phyloP scores from a whole-genome alignment of 2,888 invertebrate species.

The Gordius sp. region DNA sequence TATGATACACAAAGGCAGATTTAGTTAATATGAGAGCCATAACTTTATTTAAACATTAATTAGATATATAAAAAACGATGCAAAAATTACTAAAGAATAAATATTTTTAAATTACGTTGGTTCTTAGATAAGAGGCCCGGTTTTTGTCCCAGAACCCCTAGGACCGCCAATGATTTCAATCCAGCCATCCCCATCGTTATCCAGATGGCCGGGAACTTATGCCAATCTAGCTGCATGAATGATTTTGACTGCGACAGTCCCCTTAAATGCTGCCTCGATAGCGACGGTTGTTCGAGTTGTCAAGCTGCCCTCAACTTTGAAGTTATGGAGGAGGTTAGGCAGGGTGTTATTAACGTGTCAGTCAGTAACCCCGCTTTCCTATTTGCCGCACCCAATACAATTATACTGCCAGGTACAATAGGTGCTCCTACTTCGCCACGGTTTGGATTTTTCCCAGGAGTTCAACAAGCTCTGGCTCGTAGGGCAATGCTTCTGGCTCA shows the following conservation, averaged over 20 bases:
- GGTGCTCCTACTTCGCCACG: not conserved
- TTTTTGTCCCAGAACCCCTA: not conserved
- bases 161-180: not conserved
- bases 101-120: no score
- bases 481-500: no score
- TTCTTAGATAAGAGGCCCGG: conserved; percentile 2
- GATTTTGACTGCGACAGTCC: not conserved
- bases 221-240: not conserved
- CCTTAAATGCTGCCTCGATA: not conserved
- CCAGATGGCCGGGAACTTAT: not conserved
- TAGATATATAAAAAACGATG: not conserved
- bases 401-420: not conserved
- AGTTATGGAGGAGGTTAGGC: not conserved
- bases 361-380: no score
- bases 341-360: not conserved
- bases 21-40: no score
- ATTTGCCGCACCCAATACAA: no score
- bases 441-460: no score
- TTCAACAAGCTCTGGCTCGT: no score
- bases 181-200: not conserved
- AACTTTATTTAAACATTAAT: not conserved
- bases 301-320: not conserved
- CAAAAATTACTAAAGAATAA: not conserved
- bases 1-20: no score
- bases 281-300: not conserved